phyloP scores from a whole-genome alignment of 2,888 invertebrate species.

The Spilosoma lubricipeda region DNA sequence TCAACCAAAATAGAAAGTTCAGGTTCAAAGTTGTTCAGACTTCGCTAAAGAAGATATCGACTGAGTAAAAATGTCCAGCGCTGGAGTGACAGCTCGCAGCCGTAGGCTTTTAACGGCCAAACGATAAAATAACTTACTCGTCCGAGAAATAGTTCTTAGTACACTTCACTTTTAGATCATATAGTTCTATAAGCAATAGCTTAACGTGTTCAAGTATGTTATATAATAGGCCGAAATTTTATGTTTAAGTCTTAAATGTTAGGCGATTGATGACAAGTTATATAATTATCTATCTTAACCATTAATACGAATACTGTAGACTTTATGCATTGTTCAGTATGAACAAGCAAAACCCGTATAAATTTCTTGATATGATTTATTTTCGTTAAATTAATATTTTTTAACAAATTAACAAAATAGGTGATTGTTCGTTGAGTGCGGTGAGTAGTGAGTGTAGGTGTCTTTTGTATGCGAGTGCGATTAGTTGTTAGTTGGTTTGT shows the following conservation, averaged over 20 bases:
- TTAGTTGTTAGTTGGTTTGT: no score
- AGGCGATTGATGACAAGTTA: neutral
- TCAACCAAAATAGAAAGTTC: constrained; percentile 35
- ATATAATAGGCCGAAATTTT: neutral
- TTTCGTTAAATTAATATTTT: no score
- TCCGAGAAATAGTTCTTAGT: neutral
- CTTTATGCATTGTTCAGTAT: no score
- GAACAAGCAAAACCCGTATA: no score
- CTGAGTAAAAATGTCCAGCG: constrained; percentile 21
- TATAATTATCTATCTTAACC: neutral
- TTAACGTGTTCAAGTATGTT: neutral
- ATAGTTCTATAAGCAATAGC: neutral
- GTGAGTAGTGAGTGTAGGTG: no score
- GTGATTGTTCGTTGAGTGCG: no score
- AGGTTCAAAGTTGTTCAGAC: constrained; percentile 30
- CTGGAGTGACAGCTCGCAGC: constrained; percentile 31
- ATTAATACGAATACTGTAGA: no score
- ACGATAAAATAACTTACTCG: constrained; percentile 38
- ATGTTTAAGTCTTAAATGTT: neutral
- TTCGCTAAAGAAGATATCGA: constrained; percentile 16
- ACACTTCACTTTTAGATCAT: neutral
- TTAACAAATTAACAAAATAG: no score
- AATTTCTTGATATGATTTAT: no score
- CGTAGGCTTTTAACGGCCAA: constrained; percentile 44
- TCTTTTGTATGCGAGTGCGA: no score